phyloP scores from a whole-genome alignment of 2,888 invertebrate species.

The Exephanes ischioxanthus region DNA sequence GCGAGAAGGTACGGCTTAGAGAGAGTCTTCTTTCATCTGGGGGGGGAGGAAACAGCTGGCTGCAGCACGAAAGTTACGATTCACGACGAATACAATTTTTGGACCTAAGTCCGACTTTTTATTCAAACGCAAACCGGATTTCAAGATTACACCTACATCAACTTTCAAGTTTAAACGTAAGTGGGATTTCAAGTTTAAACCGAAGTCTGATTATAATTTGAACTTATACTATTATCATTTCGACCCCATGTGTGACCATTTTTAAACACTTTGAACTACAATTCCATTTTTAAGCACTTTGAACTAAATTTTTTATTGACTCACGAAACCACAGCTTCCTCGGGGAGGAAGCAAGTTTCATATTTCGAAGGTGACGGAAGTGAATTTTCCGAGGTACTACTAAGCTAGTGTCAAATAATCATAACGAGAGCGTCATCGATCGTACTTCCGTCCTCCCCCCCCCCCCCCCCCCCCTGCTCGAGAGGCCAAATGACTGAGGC shows the following conservation, averaged over 20 bases:
- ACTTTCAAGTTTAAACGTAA: too few species aligned
- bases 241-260: too few species aligned
- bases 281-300: too few species aligned
- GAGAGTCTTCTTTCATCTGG: background rate
- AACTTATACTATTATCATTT: too few species aligned
- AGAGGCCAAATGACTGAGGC: conserved; percentile 21
- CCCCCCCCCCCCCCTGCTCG: background rate
- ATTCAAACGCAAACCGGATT: too few species aligned
- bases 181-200: too few species aligned
- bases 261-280: too few species aligned
- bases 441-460: background rate
- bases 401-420: background rate
- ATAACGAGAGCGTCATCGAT: background rate
- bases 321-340: background rate
- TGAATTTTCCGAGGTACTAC: conserved; percentile 8
- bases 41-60: conserved; percentile 13
- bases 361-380: background rate
- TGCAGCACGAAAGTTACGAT: background rate
- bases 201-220: too few species aligned
- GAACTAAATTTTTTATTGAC: background rate
- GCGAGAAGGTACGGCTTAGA: conserved; percentile 20
- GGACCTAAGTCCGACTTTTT: too few species aligned
- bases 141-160: too few species aligned
- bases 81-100: background rate
- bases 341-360: background rate